Evolutionary conservation across 2,888 invertebrate species (phyloP).

Genomic region (Acanthosepion lycidas): DNA sequence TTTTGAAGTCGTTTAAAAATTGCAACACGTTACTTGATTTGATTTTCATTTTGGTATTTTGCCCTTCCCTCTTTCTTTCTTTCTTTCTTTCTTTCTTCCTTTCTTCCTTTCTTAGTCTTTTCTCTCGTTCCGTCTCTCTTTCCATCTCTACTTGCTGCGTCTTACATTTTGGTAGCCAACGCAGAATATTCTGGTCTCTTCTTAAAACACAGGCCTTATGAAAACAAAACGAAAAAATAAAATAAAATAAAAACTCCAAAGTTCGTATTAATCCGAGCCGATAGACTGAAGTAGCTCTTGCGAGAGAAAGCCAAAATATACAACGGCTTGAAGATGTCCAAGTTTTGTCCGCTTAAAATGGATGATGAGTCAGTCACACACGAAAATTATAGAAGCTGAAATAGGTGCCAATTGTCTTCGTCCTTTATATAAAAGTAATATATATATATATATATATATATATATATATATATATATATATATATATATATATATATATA

Average conservation of each 20-base stretch:
- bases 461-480: too few relatives aligned
- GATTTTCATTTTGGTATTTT: not conserved
- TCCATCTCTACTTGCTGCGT: not conserved
- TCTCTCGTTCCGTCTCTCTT: not conserved
- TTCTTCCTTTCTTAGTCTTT: not conserved
- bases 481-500: too few relatives aligned
- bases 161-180: not conserved
- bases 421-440: not conserved
- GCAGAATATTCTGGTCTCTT: not conserved
- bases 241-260: not conserved
- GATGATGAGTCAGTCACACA: not conserved
- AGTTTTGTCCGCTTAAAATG: slow-evolving; percentile 14
- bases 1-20: not conserved
- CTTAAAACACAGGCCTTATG: not conserved
- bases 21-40: not conserved
- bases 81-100: not conserved
- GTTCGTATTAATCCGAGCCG: not conserved
- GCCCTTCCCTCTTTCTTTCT: not conserved
- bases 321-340: not conserved
- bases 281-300: not conserved
- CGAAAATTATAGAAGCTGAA: not conserved
- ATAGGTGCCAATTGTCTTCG: not conserved
- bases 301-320: not conserved
- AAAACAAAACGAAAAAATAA: not conserved
- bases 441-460: too few relatives aligned